Conservation (phyloP, 2,888 invertebrate genomes). For the Itoplectis maculator region DNA sequence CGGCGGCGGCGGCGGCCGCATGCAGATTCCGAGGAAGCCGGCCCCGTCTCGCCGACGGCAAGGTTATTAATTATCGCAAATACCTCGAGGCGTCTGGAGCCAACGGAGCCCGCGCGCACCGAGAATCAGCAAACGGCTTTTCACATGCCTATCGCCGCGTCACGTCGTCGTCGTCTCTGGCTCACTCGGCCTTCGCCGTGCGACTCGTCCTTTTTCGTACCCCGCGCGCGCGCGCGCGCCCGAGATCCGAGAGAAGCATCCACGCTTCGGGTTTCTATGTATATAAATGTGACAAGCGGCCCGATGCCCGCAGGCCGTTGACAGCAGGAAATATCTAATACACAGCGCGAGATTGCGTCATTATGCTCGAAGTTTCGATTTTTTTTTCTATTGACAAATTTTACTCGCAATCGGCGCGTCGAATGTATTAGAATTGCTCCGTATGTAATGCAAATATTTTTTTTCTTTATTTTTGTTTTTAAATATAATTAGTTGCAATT, state of each 20-base stretch:
- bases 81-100: constrained; percentile 63
- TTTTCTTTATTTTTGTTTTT: too few relatives aligned
- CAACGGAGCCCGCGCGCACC: constrained; percentile 63
- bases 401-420: too few relatives aligned
- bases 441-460: neutral
- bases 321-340: neutral
- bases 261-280: constrained; percentile 7
- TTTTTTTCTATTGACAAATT: neutral
- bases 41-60: constrained; percentile 65
- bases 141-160: constrained; percentile 24
- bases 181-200: constrained; percentile 34
- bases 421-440: too few relatives aligned
- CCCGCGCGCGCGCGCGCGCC: too few relatives aligned
- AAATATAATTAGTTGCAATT: neutral
- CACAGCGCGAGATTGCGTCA: neutral
- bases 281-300: constrained; percentile 7
- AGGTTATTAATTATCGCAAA: constrained; percentile 71
- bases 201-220: constrained; percentile 23
- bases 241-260: neutral
- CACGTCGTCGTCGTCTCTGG: constrained; percentile 20
- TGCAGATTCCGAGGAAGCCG: constrained; percentile 61
- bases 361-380: neutral
- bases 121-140: constrained; percentile 50
- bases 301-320: neutral
- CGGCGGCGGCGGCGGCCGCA: too few relatives aligned